Conservation (phyloP, 2,113 vertebrate species). For the Callorhinus ursinus region DNA sequence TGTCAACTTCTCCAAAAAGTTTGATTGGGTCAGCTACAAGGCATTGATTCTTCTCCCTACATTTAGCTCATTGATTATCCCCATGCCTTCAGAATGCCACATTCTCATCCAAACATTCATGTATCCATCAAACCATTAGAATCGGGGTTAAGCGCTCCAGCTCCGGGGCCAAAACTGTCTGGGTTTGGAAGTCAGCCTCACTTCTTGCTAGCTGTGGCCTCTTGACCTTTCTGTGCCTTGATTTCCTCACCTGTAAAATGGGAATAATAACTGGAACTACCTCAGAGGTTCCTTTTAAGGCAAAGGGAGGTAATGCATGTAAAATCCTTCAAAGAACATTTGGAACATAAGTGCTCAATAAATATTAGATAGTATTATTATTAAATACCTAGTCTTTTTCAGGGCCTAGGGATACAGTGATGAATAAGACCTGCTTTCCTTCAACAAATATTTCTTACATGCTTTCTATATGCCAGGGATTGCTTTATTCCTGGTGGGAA, state of each 20-base stretch:
- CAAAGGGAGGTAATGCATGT: background rate
- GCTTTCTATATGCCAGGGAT: background rate
- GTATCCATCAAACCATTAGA: background rate
- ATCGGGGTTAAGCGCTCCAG: background rate
- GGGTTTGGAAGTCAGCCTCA: background rate
- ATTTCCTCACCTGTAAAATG: slow-evolving; percentile 6
- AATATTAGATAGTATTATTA: background rate
- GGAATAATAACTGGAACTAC: background rate
- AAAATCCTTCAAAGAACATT: background rate
- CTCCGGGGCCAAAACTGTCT: background rate
- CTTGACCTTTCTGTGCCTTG: background rate
- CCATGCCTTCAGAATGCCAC: background rate
- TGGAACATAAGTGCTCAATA: background rate
- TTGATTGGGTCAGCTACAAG: background rate
- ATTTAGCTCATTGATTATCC: background rate
- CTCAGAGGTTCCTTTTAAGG: background rate
- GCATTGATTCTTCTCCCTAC: background rate
- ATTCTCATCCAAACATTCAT: background rate
- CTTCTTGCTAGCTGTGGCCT: background rate
- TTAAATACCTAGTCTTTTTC: background rate
- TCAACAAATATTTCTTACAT: background rate
- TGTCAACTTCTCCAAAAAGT: background rate
- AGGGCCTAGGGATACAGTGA: background rate
- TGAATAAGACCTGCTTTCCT: background rate
- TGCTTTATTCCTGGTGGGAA: background rate